These are phyloP conservation scores for Caenorhabditis sp. DNA, from an alignment of 2,888 invertebrate species.

Conservation along the genomic window DNA sequence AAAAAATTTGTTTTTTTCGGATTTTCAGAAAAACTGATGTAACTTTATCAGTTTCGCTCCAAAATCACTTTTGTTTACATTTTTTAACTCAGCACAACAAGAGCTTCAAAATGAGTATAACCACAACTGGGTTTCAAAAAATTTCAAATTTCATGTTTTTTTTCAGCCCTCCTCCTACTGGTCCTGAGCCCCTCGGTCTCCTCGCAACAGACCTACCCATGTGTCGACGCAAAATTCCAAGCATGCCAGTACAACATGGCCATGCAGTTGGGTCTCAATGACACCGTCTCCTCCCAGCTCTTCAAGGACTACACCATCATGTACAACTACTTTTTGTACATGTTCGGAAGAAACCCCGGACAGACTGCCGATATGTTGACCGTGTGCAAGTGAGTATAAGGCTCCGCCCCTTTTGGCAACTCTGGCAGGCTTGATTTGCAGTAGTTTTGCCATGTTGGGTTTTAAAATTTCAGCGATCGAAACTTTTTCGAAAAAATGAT, in stretches of 20 bases:
- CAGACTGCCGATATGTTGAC: constrained; percentile 60
- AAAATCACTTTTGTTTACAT: too few relatives aligned
- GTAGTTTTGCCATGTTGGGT: too few relatives aligned
- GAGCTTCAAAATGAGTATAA: too few relatives aligned
- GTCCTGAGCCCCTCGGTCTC: not conserved
- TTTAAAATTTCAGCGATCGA: too few relatives aligned
- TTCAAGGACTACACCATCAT: constrained; percentile 72
- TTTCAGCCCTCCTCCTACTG: constrained; percentile 21
- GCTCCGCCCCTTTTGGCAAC: too few relatives aligned
- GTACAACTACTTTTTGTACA: constrained; percentile 70
- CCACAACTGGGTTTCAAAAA: not conserved
- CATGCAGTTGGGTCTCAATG: constrained; percentile 55
- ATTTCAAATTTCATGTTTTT: too few relatives aligned
- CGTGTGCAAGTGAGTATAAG: constrained; percentile 71
- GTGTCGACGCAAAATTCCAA: constrained; percentile 61
- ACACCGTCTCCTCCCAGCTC: constrained; percentile 48
- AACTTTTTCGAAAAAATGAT: too few relatives aligned
- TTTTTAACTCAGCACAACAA: too few relatives aligned
- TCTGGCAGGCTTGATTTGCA: too few relatives aligned
- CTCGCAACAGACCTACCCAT: constrained; percentile 25
- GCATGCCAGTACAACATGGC: constrained; percentile 64
- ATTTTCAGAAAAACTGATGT: too few relatives aligned
- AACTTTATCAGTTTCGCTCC: too few relatives aligned
- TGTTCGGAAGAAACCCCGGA: constrained; percentile 69
- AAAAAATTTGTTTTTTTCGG: too few relatives aligned